Percentiles rank a stretch among this genome's conserved stretches.
Conservation (phyloP, 1,140 invertebrate species). For the Drosophila trapezifrons region DNA sequence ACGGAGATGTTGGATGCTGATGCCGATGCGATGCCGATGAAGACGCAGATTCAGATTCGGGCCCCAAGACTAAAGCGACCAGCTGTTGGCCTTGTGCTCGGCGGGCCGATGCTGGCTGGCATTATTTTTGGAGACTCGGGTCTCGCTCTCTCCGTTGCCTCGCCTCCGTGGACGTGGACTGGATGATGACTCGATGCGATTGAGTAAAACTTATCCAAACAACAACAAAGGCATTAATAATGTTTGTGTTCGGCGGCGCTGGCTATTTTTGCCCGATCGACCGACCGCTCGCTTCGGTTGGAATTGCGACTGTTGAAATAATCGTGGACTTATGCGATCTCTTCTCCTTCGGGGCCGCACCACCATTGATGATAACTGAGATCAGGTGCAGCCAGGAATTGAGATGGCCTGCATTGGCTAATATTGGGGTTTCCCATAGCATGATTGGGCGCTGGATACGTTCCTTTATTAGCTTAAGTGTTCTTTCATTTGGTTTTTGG, state of each 20-base stretch:
- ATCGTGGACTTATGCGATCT: conserved; percentile 17
- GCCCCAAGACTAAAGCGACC: conserved; percentile 41
- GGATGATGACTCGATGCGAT: conserved; percentile 49
- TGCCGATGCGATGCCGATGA: conserved; percentile 39
- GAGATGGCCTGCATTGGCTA: conserved; percentile 27
- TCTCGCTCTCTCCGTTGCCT: conserved; percentile 35
- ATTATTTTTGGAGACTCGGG: conserved; percentile 47
- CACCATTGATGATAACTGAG: conserved; percentile 29
- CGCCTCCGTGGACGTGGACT: conserved; percentile 21
- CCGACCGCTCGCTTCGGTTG: conserved; percentile 6
- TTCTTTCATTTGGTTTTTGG: conserved; percentile 37
- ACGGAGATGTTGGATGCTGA: conserved; percentile 35
- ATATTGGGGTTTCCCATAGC: conserved; percentile 14
- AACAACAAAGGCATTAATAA: conserved; percentile 52
- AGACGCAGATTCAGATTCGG: conserved; percentile 47
- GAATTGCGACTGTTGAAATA: conserved; percentile 45
- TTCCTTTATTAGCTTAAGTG: conserved; percentile 13
- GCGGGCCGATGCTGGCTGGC: conserved; percentile 26
- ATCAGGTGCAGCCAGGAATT: conserved; percentile 36
- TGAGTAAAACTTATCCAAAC: conserved; percentile 55
- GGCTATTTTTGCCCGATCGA: conserved; percentile 41
- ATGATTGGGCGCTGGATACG: conserved; percentile 19
- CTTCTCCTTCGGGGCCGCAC: conserved; percentile 7
- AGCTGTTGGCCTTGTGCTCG: conserved; percentile 53
- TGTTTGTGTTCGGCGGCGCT: conserved; percentile 45